Evolutionary conservation across 2,888 invertebrate genomes (phyloP).

Genomic region (Sphinx pinastri): DNA sequence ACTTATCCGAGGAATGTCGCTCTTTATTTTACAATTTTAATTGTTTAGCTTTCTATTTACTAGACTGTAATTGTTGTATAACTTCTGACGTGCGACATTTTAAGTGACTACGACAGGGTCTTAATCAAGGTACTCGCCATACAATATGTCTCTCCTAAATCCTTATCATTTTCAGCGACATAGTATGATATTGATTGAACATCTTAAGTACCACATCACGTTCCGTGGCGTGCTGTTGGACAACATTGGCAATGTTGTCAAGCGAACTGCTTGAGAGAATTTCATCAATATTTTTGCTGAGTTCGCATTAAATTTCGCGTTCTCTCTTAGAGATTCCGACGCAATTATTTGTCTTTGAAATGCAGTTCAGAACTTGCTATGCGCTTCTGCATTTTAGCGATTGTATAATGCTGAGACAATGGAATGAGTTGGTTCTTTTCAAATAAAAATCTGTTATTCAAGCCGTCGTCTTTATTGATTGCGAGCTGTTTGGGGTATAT

Average conservation of each 20-base stretch:
- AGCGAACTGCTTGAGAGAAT: not conserved
- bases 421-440: constrained; percentile 15
- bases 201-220: too few species aligned
- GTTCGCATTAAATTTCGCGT: constrained; percentile 40
- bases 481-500: not conserved
- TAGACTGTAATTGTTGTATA: not conserved
- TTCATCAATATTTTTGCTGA: constrained; percentile 32
- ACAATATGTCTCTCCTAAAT: too few species aligned
- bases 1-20: constrained; percentile 19
- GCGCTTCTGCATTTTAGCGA: constrained; percentile 30
- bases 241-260: too few species aligned
- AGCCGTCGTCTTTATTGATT: constrained; percentile 11
- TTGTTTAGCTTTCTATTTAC: not conserved
- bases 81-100: too few species aligned
- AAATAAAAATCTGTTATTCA: constrained; percentile 19
- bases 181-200: too few species aligned
- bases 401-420: constrained; percentile 29
- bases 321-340: constrained; percentile 37
- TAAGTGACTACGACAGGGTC: too few species aligned
- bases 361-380: constrained; percentile 38
- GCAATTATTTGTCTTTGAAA: constrained; percentile 44
- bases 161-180: too few species aligned
- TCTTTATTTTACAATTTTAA: constrained; percentile 16
- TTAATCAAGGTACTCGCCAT: too few species aligned
- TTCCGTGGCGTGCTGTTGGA: too few species aligned